A percentile compares a stretch with the other conserved stretches of the same genome.
These are phyloP conservation scores for Carabus problematicus DNA, from an alignment of 2,888 invertebrate species.

Conservation along the genomic window DNA sequence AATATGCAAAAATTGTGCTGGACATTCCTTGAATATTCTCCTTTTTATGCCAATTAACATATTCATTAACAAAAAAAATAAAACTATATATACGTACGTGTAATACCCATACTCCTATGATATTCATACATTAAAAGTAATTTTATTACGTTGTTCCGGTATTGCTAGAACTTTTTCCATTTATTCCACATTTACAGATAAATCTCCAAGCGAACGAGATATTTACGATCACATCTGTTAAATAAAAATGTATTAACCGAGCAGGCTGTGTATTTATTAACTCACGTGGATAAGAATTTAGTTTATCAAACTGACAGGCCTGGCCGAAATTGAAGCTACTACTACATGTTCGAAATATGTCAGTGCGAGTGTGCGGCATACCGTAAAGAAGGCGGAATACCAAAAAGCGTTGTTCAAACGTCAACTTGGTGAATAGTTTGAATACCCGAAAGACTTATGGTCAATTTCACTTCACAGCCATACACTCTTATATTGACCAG, in stretches of 20 bases:
- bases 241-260: neutral
- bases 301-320: no score
- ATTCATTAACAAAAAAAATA: neutral
- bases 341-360: constrained; percentile 15
- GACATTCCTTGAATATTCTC: no score
- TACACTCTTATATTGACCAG: neutral
- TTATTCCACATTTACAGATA: neutral
- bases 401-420: constrained; percentile 48
- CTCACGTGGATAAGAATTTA: no score
- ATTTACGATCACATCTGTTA: neutral
- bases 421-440: constrained; percentile 47
- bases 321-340: no score
- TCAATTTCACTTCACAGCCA: constrained; percentile 30
- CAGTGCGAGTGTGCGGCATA: constrained; percentile 23
- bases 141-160: no score
- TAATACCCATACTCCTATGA: neutral
- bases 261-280: no score
- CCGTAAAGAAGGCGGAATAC: constrained; percentile 44
- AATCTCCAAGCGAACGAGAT: neutral
- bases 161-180: neutral
- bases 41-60: neutral
- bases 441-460: constrained; percentile 43
- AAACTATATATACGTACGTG: neutral
- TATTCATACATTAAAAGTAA: neutral
- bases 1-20: no score